Conservation (phyloP, 2,888 invertebrate species). For the Sphecodes monilicornis region DNA sequence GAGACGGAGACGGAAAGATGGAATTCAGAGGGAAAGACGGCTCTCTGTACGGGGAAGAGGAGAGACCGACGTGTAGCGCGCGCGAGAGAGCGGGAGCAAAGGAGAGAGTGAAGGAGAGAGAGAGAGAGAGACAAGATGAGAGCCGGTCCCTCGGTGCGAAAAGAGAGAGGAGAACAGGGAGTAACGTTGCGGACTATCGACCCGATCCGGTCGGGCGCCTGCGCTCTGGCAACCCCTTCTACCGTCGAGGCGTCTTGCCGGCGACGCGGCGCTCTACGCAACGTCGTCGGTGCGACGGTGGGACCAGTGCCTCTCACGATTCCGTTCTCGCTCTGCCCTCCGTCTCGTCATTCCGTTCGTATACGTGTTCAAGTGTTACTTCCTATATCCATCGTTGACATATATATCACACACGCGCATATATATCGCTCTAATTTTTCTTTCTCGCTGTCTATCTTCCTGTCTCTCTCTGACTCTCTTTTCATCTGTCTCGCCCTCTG, state of each 20-base stretch:
- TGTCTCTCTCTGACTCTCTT: slow-evolving; percentile 21
- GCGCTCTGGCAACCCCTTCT: slow-evolving; percentile 76
- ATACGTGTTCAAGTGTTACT: slow-evolving; percentile 66
- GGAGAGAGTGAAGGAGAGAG: background rate
- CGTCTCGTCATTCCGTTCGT: slow-evolving; percentile 68
- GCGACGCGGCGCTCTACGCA: slow-evolving; percentile 80
- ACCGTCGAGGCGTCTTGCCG: slow-evolving; percentile 78
- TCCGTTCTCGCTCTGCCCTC: slow-evolving; percentile 73
- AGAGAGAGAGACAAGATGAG: background rate
- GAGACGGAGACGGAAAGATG: slow-evolving; percentile 1
- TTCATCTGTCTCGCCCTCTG: background rate
- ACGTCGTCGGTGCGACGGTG: slow-evolving; percentile 75
- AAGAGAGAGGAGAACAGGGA: slow-evolving; percentile 59
- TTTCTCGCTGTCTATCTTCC: background rate
- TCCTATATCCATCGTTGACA: slow-evolving; percentile 22
- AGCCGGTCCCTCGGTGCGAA: background rate
- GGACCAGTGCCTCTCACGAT: slow-evolving; percentile 75
- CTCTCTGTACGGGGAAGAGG: slow-evolving; percentile 16
- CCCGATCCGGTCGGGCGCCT: slow-evolving; percentile 77
- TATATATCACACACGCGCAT: background rate
- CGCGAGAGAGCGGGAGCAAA: background rate
- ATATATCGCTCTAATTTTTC: slow-evolving; percentile 4
- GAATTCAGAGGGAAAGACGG: slow-evolving; percentile 17
- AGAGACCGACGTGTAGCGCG: slow-evolving; percentile 22
- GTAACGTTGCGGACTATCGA: slow-evolving; percentile 83